Conservation (phyloP, 1,140 invertebrate species). For the Tetranychus cinnabarinus region DNA sequence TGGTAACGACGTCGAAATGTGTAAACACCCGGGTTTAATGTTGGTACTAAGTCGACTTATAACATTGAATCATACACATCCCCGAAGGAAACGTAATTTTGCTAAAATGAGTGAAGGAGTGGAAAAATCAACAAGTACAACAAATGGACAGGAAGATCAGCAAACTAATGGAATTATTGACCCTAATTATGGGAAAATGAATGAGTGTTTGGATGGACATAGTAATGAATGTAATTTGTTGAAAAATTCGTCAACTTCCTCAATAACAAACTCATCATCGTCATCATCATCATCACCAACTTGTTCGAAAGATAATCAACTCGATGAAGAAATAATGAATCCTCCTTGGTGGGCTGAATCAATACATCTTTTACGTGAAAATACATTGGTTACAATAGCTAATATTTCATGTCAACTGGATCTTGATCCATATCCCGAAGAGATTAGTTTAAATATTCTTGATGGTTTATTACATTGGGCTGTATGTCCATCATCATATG, state of each 20-base stretch:
- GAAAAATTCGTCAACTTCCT: too few species aligned
- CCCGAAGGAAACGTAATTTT: background rate
- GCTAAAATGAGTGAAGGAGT: conserved; percentile 10
- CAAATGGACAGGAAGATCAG: background rate
- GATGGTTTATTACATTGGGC: conserved; percentile 89
- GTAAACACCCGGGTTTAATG: conserved; percentile 63
- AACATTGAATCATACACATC: conserved; percentile 63
- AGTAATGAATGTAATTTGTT: too few species aligned
- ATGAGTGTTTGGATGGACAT: too few species aligned
- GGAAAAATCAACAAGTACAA: background rate
- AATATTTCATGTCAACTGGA: conserved; percentile 83
- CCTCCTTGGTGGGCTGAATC: conserved; percentile 78
- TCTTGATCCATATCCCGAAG: conserved; percentile 55
- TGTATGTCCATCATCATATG: conserved; percentile 75
- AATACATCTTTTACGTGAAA: conserved; percentile 68
- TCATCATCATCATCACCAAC: too few species aligned
- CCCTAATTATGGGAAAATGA: too few species aligned
- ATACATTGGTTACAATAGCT: conserved; percentile 70
- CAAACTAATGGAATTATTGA: background rate
- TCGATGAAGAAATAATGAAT: background rate
- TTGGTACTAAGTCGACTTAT: conserved; percentile 68
- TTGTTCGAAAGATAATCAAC: too few species aligned
- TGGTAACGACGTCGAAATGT: conserved; percentile 79
- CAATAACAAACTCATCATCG: too few species aligned
- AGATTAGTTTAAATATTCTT: conserved; percentile 66